Evolutionary conservation across 2,113 vertebrate species (phyloP), one percentile per base, ranked within the genome.

Genomic region (Condylura cristata): DNA sequence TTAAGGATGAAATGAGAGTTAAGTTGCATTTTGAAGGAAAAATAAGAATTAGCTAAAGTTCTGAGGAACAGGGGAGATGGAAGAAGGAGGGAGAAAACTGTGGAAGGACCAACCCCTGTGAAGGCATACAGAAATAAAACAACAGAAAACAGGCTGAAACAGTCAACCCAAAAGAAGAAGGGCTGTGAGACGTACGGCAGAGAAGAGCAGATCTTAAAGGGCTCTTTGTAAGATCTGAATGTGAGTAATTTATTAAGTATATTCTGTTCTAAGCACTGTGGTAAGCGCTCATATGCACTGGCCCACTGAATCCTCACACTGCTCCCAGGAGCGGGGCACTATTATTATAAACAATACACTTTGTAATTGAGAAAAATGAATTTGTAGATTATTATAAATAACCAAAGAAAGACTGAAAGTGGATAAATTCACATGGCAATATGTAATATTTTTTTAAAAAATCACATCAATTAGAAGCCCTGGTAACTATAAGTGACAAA

Each of bases 211-310:
- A 58, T 37, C 81, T 56, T 28, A 61, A 92, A 94, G 22, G 28
- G 80, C 65, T 75, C 91, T 91, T 71, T 68, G 53, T 92, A 48
- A 61, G 56, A 83, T 91, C 60, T 91, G 87, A 94, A 32, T 37
- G 48, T 96, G 87, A 95, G 75, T 89, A 37, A 63, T 74, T 68
- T 56, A 70, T 56, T 75, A 75, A 46, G 26, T 66, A 37, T 30
- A 28, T 17, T 80, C 30, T 68, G 18, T 37, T 3, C 72, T 48
- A 61, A 56, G 44, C 70, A 51, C 79, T 58, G 56, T 68, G 78
- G n/a, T 82, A 37, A 94, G 51, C 51, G 81, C 58, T 75, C 20
- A 13, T 0, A 44, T 41, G 63, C 32, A n/a, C 65, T 80, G 71
- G 46, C 22, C 8, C 51, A 72, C 61, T 66, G 66, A 37, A 17